These are phyloP conservation scores for Redunca redunca DNA, from an alignment of 2,113 vertebrate genomes.

Conservation along the genomic window DNA sequence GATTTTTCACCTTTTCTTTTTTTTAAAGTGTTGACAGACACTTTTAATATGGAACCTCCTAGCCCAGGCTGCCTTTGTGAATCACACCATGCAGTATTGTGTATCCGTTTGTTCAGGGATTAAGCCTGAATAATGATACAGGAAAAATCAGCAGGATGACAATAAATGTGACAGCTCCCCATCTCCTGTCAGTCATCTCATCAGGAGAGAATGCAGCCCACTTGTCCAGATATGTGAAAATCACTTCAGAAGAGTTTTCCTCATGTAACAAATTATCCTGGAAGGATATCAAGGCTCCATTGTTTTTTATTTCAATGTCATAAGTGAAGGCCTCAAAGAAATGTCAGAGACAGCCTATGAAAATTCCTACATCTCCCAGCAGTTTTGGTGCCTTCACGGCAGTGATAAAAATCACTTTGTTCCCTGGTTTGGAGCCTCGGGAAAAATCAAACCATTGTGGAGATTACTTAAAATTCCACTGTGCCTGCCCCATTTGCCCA, in stretches of 20 bases:
- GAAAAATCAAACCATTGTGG: constrained; percentile 49
- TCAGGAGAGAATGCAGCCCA: not conserved
- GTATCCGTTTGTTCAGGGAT: not conserved
- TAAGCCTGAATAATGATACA: not conserved
- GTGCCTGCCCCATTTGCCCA: not conserved
- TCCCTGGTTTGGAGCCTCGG: not conserved
- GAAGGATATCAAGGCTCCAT: not conserved
- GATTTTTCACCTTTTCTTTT: not conserved
- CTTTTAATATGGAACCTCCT: not conserved
- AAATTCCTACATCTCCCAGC: constrained; percentile 37
- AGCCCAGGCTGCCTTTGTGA: not conserved
- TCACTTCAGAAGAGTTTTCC: not conserved
- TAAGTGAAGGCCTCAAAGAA: not conserved
- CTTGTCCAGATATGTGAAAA: not conserved
- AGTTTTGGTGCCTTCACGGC: not conserved
- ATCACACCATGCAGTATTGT: not conserved
- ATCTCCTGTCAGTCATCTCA: not conserved
- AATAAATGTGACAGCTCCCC: not conserved
- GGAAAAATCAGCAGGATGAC: not conserved
- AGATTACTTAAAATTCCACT: constrained; percentile 40
- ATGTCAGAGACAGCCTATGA: constrained; percentile 17
- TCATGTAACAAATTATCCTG: not conserved
- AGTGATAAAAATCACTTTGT: constrained; percentile 42
- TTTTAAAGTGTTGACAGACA: not conserved
- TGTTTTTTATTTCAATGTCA: constrained; percentile 6